Base-by-base conservation (phyloP, 2,888 invertebrate genomes). In the Campaea margaritaria region DNA sequence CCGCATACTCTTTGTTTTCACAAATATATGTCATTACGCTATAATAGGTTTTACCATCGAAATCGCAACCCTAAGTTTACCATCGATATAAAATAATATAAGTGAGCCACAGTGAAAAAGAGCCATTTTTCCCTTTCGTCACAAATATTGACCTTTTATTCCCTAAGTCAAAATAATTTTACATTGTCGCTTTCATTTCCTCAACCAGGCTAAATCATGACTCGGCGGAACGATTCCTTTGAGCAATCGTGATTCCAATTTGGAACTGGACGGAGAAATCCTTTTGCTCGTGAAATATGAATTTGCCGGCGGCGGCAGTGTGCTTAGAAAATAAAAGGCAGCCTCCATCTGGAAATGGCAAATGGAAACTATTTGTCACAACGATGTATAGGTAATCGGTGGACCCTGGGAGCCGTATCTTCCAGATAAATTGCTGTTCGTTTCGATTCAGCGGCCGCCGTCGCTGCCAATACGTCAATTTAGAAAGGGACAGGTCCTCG, bases 351-450 rank as follows among this genome's bases (percentile, higher is more conserved):
- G 73, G 70, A 68, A 73, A 71, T 65, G 67, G 73, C 72, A 79
- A 82, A 80, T 79, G 76, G 76, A 77, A 65, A 83, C 77, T 79
- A 83, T 83, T 82, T 83, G 78, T 84, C 80, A 81, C 70, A 63
- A 70, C 66, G 71, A 73, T 72, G 72, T 72, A 64, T 69, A 67
- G 68, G 78, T 80, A 79, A 82, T 77, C 77, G 79, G 76, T 79
- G 77, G 78, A 74, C 78, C 76, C 72, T 64, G 58, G 70, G 65
- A 62, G 34, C 58, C 67, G 66, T 75, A 75, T 75, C 76, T 76
- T 64, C 67, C 63, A 72, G 67, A 81, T 76, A 79, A 75, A 81
- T 77, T 76, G 73, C 69, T 65, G 68, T 75, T 74, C 78, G 74
- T 78, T 77, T 75, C 72, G 68, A 72, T 72, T 71, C 66, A 64